Evolutionary conservation across 2,797 vertebrate genomes (phyloP).

Genomic region (Sebastes miniatus): DNA sequence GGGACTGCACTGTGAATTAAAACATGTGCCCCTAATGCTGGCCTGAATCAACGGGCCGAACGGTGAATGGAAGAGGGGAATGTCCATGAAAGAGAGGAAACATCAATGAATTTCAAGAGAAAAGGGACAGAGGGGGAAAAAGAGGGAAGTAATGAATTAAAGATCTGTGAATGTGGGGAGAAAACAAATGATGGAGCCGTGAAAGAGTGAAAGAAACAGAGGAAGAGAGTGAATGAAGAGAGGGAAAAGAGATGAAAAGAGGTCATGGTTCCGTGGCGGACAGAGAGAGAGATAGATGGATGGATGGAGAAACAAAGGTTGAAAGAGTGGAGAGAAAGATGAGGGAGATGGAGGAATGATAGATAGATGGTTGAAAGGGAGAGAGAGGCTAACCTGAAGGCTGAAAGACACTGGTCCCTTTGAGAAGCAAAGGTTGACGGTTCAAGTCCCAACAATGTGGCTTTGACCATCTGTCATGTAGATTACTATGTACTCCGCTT

Average conservation of each 20-base stretch:
- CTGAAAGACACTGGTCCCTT: constrained; percentile 62
- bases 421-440: constrained; percentile 60
- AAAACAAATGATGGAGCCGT: constrained; percentile 39
- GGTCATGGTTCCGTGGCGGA: constrained; percentile 27
- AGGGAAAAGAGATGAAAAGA: constrained; percentile 40
- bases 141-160: constrained; percentile 31
- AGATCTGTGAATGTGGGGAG: constrained; percentile 33
- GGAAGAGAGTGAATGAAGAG: constrained; percentile 7
- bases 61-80: constrained; percentile 13
- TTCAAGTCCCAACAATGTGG: constrained; percentile 68
- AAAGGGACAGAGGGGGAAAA: neutral
- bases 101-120: constrained; percentile 36
- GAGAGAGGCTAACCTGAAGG: constrained; percentile 43
- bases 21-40: constrained; percentile 30
- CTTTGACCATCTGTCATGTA: constrained; percentile 70
- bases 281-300: constrained; percentile 43
- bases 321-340: constrained; percentile 27
- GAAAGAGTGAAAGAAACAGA: constrained; percentile 19
- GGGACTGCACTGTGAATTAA: constrained; percentile 29
- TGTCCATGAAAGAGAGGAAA: constrained; percentile 28
- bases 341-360: constrained; percentile 39
- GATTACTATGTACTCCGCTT: constrained; percentile 55
- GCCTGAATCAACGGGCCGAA: constrained; percentile 22
- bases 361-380: constrained; percentile 43
- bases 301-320: constrained; percentile 3